Base-by-base conservation (phyloP, 2,888 invertebrate species). In the Camptogramma bilineatum region DNA sequence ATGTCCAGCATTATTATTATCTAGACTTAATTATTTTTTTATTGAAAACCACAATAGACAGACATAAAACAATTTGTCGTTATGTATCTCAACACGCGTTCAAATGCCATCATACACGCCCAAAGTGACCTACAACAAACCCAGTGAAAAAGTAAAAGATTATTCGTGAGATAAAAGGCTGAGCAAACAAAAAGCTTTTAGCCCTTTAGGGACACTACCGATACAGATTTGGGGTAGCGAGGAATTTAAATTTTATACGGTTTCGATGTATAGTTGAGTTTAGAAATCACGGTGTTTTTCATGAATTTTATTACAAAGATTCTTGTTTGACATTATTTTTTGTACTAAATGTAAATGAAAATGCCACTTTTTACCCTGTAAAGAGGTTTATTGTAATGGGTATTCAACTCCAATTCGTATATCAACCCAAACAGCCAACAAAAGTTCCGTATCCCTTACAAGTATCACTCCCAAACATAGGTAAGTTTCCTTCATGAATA, bases 141-240 rank as follows among this genome's bases (percentile, higher is more conserved):
- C n/a, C 18, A 53, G 17, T 42, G 21, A 21, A 47, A 48, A 13
- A 56, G 39, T 42, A 48, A 28, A 52, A 34, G 34, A 60, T 60
- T 17, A 34, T 34, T 42, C 42, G 34, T 47, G 34, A 52, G 56
- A 47, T 39, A 31, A 52, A 52, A 52, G 62, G 64, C 67, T 68
- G 64, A 59, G 57, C 65, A 74, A 73, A 73, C 70, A 73, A 64
- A 69, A 64, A 67, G 64, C 71, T 68, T 74, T 70, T 55, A 66
- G 57, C 67, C 71, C 70, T 69, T 73, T 69, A 66, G 66, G 72
- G 56, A 39, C 47, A 53, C 28, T 56, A 46, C 60, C 55, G 52
- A 56, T 63, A 56, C 59, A 63, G 58, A 62, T 58, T 55, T 58
- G 24, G 59, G 62, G 50, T 53, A 19, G 39, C 51, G 42, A 48